Percentiles rank a stretch among this genome's conserved stretches.
Evolutionary conservation across 2,888 invertebrate species (phyloP).

Genomic region (Anoplius nigerrimus): DNA sequence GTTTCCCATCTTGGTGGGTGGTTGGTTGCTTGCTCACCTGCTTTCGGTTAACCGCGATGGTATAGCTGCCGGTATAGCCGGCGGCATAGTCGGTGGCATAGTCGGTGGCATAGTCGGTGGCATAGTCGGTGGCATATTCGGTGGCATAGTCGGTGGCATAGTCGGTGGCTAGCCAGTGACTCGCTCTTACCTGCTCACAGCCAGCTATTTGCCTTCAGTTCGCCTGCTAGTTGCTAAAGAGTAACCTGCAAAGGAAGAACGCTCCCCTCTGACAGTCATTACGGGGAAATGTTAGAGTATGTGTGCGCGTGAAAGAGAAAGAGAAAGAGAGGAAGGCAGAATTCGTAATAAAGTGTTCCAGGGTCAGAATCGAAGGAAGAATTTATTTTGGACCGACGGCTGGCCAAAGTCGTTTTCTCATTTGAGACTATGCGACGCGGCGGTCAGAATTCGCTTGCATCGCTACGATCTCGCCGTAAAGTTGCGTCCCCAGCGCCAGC

Average conservation of each 20-base stretch:
- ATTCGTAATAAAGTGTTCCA: constrained; percentile 49
- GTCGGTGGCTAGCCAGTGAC: too few species aligned
- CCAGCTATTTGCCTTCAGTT: too few species aligned
- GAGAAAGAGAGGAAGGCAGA: constrained; percentile 25
- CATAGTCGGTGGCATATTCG: too few species aligned
- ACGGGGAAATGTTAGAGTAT: constrained; percentile 32
- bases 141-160: too few species aligned
- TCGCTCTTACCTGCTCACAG: too few species aligned
- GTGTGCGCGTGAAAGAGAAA: not conserved
- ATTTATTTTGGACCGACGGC: constrained; percentile 29
- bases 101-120: too few species aligned
- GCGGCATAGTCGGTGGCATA: too few species aligned
- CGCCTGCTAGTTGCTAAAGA: too few species aligned
- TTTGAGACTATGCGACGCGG: too few species aligned
- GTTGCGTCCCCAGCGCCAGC: not conserved
- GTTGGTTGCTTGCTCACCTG: constrained; percentile 47
- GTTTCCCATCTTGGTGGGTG: constrained; percentile 56
- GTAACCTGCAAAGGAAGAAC: too few species aligned
- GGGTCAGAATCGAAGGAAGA: constrained; percentile 22
- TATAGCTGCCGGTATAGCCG: constrained; percentile 17
- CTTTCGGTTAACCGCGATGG: constrained; percentile 54
- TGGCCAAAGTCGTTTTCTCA: not conserved
- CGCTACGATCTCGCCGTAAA: constrained; percentile 13
- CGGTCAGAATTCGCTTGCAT: too few species aligned
- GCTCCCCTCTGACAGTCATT: constrained; percentile 47